phyloP scores from a whole-genome alignment of 2,888 invertebrate genomes.

The Balanococcus diminutus region DNA sequence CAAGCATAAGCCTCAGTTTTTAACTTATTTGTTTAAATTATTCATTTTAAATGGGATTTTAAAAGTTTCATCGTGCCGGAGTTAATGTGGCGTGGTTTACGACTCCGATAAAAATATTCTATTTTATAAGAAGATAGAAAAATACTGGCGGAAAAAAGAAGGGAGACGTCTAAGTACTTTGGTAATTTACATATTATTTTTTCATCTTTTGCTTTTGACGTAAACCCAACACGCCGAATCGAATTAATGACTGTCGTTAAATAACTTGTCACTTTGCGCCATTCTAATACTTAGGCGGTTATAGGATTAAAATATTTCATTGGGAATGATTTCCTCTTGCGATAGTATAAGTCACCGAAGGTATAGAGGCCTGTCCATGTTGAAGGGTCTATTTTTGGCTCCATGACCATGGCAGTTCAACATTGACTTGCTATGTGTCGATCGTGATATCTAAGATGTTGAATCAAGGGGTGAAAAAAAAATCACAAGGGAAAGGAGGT shows the following conservation, averaged over 20 bases:
- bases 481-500: too few relatives aligned
- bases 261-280: constrained; percentile 24
- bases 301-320: background rate
- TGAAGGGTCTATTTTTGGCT: background rate
- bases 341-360: too few relatives aligned
- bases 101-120: constrained; percentile 40
- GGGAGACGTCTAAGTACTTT: constrained; percentile 29
- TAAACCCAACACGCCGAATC: constrained; percentile 15
- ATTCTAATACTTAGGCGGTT: background rate
- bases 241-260: constrained; percentile 27
- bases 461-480: too few relatives aligned
- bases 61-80: constrained; percentile 12
- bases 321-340: background rate
- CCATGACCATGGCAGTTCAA: too few relatives aligned
- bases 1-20: background rate
- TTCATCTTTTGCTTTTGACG: constrained; percentile 13
- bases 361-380: too few relatives aligned
- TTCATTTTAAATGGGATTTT: constrained; percentile 37
- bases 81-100: constrained; percentile 40
- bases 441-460: too few relatives aligned
- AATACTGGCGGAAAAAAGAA: background rate
- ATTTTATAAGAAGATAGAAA: background rate
- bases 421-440: too few relatives aligned
- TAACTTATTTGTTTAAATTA: constrained; percentile 11
- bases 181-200: constrained; percentile 39